These are phyloP conservation scores for Pterocles gutturalis DNA, from an alignment of 2,113 vertebrate species.

Conservation along the genomic window DNA sequence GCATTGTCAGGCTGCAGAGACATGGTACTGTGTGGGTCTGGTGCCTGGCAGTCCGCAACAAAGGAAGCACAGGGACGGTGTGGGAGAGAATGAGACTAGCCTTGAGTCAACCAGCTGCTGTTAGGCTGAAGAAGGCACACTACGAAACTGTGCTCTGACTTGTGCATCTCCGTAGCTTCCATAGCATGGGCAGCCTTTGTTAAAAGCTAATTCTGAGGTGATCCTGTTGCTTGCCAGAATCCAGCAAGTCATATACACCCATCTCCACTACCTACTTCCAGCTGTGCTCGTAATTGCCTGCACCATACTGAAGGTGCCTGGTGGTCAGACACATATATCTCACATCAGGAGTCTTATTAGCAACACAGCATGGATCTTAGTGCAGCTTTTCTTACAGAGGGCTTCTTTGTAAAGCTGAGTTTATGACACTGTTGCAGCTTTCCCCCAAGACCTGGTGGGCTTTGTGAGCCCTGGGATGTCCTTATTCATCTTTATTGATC, in stretches of 20 bases:
- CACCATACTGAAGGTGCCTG: background rate
- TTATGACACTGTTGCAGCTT: background rate
- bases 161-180: background rate
- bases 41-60: background rate
- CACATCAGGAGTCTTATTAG: fast-evolving
- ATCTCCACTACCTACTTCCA: background rate
- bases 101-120: background rate
- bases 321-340: background rate
- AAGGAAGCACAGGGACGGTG: background rate
- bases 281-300: fast-evolving
- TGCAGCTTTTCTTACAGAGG: background rate
- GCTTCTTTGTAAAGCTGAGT: background rate
- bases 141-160: background rate
- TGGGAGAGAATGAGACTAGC: background rate
- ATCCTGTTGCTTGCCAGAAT: background rate
- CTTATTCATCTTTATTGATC: background rate
- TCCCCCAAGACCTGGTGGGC: background rate
- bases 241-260: background rate
- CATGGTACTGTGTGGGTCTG: background rate
- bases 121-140: background rate
- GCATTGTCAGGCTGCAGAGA: background rate
- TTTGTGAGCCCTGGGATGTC: background rate
- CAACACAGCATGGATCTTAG: background rate
- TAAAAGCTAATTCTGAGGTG: background rate
- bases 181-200: background rate